Conservation (phyloP, 2,797 vertebrate species). For the Mormyrops boulengeri region DNA sequence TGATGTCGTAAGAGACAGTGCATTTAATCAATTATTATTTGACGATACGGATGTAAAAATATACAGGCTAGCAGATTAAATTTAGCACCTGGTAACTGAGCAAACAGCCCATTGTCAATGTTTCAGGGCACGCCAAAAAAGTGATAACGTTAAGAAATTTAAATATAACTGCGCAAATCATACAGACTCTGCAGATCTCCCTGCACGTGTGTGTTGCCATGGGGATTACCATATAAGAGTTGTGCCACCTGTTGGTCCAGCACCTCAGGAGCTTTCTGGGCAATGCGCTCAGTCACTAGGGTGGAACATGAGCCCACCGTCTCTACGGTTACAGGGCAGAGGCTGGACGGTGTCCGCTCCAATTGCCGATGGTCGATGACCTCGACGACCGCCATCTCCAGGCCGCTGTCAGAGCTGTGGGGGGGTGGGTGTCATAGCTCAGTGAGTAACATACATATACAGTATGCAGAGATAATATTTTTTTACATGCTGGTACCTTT, state of each 20-base stretch:
- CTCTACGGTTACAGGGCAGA: constrained; percentile 66
- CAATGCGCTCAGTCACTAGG: constrained; percentile 75
- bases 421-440: not conserved
- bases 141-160: not conserved
- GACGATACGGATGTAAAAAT: not conserved
- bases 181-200: not conserved
- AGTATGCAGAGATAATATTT: not conserved
- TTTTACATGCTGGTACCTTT: not conserved
- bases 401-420: constrained; percentile 63
- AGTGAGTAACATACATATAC: not conserved
- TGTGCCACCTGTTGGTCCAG: constrained; percentile 69
- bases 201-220: not conserved
- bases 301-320: constrained; percentile 83
- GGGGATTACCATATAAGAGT: constrained; percentile 73
- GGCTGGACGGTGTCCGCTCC: constrained; percentile 53
- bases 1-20: not conserved
- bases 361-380: constrained; percentile 78
- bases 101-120: not conserved
- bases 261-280: constrained; percentile 67
- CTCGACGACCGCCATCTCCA: constrained; percentile 74
- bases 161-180: not conserved
- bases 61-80: not conserved
- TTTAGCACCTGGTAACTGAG: not conserved
- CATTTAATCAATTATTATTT: not conserved
- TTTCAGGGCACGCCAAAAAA: not conserved